Percentiles rank a stretch among this genome's conserved stretches.
Evolutionary conservation across 1,140 invertebrate genomes (phyloP).

Genomic region (Procambarus virginalis): DNA sequence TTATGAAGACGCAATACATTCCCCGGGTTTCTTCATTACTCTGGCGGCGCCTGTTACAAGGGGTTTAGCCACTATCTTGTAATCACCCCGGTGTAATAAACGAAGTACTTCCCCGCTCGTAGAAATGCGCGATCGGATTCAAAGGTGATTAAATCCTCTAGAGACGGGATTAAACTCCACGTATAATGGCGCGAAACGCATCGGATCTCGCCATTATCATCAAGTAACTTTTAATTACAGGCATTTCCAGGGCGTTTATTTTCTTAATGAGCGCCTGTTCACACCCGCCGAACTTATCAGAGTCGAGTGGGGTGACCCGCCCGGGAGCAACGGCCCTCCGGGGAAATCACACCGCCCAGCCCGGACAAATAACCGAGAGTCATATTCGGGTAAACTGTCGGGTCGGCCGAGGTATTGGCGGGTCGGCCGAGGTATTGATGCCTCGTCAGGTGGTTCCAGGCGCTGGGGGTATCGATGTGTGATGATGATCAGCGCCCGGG

Average conservation of each 20-base stretch:
- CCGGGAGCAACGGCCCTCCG: conserved; percentile 51
- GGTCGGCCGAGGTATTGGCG: background rate
- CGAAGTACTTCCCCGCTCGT: conserved; percentile 57
- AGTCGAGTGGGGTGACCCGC: conserved; percentile 62
- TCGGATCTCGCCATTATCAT: conserved; percentile 65
- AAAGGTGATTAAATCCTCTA: conserved; percentile 62
- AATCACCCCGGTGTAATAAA: conserved; percentile 58
- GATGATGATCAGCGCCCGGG: background rate
- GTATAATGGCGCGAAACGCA: conserved; percentile 62
- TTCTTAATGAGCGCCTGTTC: conserved; percentile 65
- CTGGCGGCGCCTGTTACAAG: conserved; percentile 11
- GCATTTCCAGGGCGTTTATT: conserved; percentile 65
- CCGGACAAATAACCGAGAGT: conserved; percentile 42
- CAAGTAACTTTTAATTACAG: conserved; percentile 68
- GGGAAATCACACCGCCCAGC: conserved; percentile 51
- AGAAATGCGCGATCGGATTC: conserved; percentile 61
- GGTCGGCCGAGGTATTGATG: conserved; percentile 11
- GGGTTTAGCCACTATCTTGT: conserved; percentile 28
- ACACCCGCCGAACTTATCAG: conserved; percentile 63
- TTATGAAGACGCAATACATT: conserved; percentile 16
- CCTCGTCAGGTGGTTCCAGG: background rate
- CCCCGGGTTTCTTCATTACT: conserved; percentile 37
- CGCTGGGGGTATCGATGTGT: conserved; percentile 5
- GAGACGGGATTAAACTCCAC: conserved; percentile 56
- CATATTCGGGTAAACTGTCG: conserved; percentile 2